Conservation (phyloP, 2,797 vertebrate species). For the Pelobates cultripes region DNA sequence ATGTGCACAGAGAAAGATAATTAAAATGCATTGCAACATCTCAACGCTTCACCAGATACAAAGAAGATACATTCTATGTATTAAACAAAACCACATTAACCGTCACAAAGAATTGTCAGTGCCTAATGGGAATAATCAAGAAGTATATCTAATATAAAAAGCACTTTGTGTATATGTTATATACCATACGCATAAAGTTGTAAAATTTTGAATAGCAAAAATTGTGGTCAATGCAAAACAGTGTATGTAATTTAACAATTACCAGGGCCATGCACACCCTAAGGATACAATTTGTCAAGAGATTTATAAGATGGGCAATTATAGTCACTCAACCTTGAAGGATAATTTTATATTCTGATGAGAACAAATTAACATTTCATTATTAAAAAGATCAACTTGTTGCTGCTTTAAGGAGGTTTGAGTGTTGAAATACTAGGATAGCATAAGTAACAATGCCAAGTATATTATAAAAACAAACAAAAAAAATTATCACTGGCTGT, state of each 20-base stretch:
- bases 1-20: background rate
- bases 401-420: background rate
- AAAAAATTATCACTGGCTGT: too few species aligned
- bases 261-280: conserved; percentile 72
- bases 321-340: conserved; percentile 80
- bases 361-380: conserved; percentile 72
- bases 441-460: too few species aligned
- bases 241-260: conserved; percentile 78
- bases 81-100: conserved; percentile 60
- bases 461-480: too few species aligned
- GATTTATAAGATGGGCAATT: conserved; percentile 79
- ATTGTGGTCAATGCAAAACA: conserved; percentile 68
- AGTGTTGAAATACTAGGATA: background rate
- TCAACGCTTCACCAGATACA: background rate
- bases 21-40: background rate
- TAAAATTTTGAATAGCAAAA: conserved; percentile 57
- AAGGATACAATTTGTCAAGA: conserved; percentile 77
- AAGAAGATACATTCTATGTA: conserved; percentile 56
- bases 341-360: conserved; percentile 75
- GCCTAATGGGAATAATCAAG: conserved; percentile 64
- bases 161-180: conserved; percentile 60
- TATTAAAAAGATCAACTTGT: conserved; percentile 13
- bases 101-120: conserved; percentile 63
- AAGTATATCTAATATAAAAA: conserved; percentile 55
- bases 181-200: conserved; percentile 62